A percentile compares a stretch with the other conserved stretches of the same genome.
These are phyloP conservation scores for Darevskia mixta DNA, from an alignment of 2,797 vertebrate species.

Conservation along the genomic window DNA sequence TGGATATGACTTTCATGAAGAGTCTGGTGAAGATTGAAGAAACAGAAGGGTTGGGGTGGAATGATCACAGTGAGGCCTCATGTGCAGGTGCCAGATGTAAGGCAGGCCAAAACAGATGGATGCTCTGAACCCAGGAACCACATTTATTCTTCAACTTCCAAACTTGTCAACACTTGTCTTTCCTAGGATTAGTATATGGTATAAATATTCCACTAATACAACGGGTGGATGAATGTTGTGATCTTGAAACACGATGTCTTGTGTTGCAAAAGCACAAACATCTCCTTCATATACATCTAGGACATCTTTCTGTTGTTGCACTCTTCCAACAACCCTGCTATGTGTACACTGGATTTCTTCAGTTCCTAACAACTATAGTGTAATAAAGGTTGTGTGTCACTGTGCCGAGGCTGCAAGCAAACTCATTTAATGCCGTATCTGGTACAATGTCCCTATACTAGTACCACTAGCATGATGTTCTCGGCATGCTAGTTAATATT, in stretches of 20 bases:
- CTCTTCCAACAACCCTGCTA: neutral
- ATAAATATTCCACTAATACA: neutral
- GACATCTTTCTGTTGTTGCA: neutral
- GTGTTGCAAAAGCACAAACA: neutral
- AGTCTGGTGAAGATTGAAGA: neutral
- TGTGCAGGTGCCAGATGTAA: neutral
- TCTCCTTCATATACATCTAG: neutral
- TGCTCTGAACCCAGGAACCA: neutral
- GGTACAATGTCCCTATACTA: neutral
- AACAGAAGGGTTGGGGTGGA: neutral
- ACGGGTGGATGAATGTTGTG: neutral
- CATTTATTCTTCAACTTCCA: neutral
- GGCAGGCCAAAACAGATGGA: neutral
- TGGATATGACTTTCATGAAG: neutral
- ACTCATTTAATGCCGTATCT: neutral
- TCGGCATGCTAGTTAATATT: neutral
- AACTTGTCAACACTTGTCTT: neutral
- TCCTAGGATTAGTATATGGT: neutral
- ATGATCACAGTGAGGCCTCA: neutral
- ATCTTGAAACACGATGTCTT: neutral
- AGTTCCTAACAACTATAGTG: neutral
- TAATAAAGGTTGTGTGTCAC: neutral
- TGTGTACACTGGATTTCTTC: neutral
- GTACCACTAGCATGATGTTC: neutral
- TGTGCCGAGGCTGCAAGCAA: neutral